Evolutionary conservation across 2,797 vertebrate species (phyloP).

Genomic region (Hydrolagus colliei): DNA sequence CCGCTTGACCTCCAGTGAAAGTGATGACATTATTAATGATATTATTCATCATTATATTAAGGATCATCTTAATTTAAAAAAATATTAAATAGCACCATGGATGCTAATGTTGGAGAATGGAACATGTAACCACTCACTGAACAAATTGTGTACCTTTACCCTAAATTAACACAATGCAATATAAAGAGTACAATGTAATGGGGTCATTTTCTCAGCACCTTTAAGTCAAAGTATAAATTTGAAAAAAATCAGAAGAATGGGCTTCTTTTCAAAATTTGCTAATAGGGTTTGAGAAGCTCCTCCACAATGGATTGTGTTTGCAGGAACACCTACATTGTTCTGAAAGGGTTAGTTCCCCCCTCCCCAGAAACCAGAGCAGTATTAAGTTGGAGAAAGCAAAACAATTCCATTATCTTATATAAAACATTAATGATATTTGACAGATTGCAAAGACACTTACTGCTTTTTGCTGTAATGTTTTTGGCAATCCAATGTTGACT

Average conservation of each 20-base stretch:
- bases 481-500: constrained; percentile 31
- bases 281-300: background rate
- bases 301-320: background rate
- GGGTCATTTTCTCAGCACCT: background rate
- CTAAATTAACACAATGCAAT: background rate
- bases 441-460: constrained; percentile 21
- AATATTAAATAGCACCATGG: background rate
- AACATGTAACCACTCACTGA: background rate
- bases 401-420: background rate
- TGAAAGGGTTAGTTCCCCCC: background rate
- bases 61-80: background rate
- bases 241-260: background rate
- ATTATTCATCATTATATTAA: background rate
- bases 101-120: background rate
- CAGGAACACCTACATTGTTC: background rate
- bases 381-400: background rate
- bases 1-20: background rate
- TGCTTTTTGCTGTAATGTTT: constrained; percentile 6
- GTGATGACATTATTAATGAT: background rate
- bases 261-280: background rate
- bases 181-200: background rate
- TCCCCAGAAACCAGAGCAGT: background rate
- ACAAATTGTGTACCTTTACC: background rate
- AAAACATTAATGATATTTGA: background rate
- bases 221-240: background rate